Evolutionary conservation across 35 echinoderm and acorn worm species (phyloP), one percentile per base, ranked within the genome.

Genomic region (Lytechinus pictus): DNA sequence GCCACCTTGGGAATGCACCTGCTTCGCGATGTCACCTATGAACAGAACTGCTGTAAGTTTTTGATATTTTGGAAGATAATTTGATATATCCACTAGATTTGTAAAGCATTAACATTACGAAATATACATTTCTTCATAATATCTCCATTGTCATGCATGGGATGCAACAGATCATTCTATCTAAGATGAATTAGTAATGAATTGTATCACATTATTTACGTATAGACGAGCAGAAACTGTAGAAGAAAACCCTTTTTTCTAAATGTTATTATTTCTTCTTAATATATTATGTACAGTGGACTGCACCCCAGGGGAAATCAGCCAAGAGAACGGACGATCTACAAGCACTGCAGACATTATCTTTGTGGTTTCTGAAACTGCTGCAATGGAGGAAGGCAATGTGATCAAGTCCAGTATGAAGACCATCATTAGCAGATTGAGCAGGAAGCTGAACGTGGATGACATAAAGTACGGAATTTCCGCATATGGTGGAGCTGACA

Each of bases 311-410:
- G 94, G 90, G 8, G 95, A 97, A 54, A 29, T 58, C 93, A 88
- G 57, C 54, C 92, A 27, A 11, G 60, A 94, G 91, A 89, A 96
- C 53, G 60, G 16, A 13, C 87, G 87, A 66, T 54, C 53, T 71
- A 89, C 72, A 71, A 88, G 54, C 71, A 52, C 94, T 14, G 96
- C 96, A 72, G 98, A 99, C 71, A 95, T 99, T 55, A 95, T 98
- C 86, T 95, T 99, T 28, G 94, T 97, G 12, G 91, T 99, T 87
- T 99, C 98, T n/a, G 97, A 97, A 57, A 98, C 86, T 71, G 52
- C 13, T 8, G 90, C 54, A 21, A 97, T 97, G 95, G 86, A 27
- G 33, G 52, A 94, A 86, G 94, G 94, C 52, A 89, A 93, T 10
- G 54, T 55, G 8, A 86, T 96, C 71, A 94, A 86, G 61, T 19